A percentile compares a stretch with the other conserved stretches of the same genome.
These are phyloP conservation scores for Ischnura elegans DNA, from an alignment of 2,888 invertebrate genomes.

Conservation along the genomic window DNA sequence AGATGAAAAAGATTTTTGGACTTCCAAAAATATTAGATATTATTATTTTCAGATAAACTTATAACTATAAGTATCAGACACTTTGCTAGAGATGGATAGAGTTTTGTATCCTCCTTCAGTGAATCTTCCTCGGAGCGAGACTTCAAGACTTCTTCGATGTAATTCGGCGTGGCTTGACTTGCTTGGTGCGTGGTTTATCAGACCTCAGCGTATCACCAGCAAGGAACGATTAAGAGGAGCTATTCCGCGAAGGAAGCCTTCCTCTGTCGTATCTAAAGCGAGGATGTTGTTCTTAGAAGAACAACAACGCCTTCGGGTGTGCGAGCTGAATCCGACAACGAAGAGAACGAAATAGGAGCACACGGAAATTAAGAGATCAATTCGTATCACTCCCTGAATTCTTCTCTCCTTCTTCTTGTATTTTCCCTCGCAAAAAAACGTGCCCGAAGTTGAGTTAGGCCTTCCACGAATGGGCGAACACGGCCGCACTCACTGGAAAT, in stretches of 20 bases:
- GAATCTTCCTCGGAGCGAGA: not conserved
- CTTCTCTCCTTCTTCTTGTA: not conserved
- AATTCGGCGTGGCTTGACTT: not conserved
- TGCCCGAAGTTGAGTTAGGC: not conserved
- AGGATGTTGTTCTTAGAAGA: not conserved
- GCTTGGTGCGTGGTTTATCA: not conserved
- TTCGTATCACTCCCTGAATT: not conserved
- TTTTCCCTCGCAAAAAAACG: too few species aligned
- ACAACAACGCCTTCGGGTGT: not conserved
- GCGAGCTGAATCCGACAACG: not conserved
- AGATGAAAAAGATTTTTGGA: too few species aligned
- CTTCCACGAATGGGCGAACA: not conserved
- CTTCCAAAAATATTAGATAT: too few species aligned
- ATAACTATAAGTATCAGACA: too few species aligned
- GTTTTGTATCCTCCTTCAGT: too few species aligned
- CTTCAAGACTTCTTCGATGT: not conserved
- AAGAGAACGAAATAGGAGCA: conserved; percentile 14
- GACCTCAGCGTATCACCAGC: not conserved
- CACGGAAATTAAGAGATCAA: not conserved
- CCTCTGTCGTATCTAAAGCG: not conserved
- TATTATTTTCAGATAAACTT: too few species aligned
- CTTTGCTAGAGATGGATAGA: too few species aligned
- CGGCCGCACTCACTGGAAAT: not conserved
- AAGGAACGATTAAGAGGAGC: not conserved
- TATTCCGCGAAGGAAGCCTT: not conserved